Evolutionary conservation across 2,113 vertebrate species (phyloP), one percentile per base, ranked within the genome.

Genomic region (Lontra canadensis): DNA sequence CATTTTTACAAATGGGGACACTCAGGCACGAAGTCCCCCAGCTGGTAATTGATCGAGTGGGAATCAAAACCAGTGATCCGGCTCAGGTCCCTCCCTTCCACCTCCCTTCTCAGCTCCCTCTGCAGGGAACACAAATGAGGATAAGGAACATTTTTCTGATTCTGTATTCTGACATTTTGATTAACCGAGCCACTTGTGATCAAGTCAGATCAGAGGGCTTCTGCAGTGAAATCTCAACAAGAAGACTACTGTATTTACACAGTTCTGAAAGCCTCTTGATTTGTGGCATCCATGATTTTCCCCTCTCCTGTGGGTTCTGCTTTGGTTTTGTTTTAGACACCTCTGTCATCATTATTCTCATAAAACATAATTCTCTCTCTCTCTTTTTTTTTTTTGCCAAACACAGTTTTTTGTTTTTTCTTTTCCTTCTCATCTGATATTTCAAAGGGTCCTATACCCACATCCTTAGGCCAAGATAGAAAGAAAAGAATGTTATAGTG

Each of bases 381-480:
- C 26, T 63, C 61, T 61, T 93, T 49, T 25, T 26, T 79, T 94
- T 96, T 92, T 44, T 44, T 20, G 31, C 21, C n/a, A n/a, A 26
- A 63, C 55, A 84, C 13, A 39, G 18, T n/a, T 47, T 76, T 82
- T 57, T 57, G 21, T 87, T 47, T 88, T 87, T 86, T 59, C 7
- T 83, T 94, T 86, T 97, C 36, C 71, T 91, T 93, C 74, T 96
- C 29, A 97, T 94, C 34, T 92, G 57, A 36, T 83, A 85, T 97
- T 96, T 90, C 69, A 95, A 95, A 94, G 61, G 14, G 69, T 73
- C 61, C 26, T 90, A 34, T 80, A 55, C 17, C 21, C 57, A 79
- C 69, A 90, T 93, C 76, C 71, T 44, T 94, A 63, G 65, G 65
- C 88, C 57, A 94, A 67, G 39, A 91, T 25, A 78, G 91, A 90